Evolutionary conservation across 2,797 vertebrate genomes (phyloP), one percentile per base, ranked within the genome.

Genomic region (Sphenodon punctatus): DNA sequence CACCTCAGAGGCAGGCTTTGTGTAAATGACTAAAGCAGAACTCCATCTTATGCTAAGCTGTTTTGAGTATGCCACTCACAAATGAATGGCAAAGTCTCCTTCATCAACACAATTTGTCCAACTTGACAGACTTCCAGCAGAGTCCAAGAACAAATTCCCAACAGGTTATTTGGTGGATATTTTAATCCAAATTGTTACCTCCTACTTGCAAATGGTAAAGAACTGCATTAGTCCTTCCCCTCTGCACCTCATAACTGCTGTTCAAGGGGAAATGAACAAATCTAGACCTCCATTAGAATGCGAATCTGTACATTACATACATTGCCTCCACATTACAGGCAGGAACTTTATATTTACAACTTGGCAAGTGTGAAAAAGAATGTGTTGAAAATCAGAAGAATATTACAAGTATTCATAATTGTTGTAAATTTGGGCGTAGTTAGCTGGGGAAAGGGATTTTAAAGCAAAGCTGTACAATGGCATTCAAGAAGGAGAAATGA

Each of bases 131-230:
- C 30, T 91, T 91, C 82, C 71, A 70, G 49, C 53, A 67, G 89
- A 46, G 71, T 23, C 61, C 48, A 19, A 0, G 2, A 84, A 70
- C 77, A 88, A 87, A 72, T 82, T 85, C 68, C 71, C 85, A 80
- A 32, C 32, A 64, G 69, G 56, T 90, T 89, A 61, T 65, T 80
- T 86, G 59, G 71, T 88, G 83, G 75, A 79, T 88, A 86, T 78
- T 71, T 86, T 66, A 86, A 5, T 89, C 91, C 59, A 86, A 86
- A 90, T 93, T 77, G 67, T 59, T 86, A 82, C 12, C 84, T 90
- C 93, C 71, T 75, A 63, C 69, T 72, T 73, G 67, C 51, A 82
- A 75, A 85, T 41, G 56, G 69, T 41, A 82, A 89, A 56, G 43
- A 93, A 67, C 42, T 59, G 48, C 65, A 89, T 67, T 60, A 78